These are phyloP conservation scores for Yponomeuta evonymella DNA, from an alignment of 2,888 invertebrate genomes.

Conservation along the genomic window DNA sequence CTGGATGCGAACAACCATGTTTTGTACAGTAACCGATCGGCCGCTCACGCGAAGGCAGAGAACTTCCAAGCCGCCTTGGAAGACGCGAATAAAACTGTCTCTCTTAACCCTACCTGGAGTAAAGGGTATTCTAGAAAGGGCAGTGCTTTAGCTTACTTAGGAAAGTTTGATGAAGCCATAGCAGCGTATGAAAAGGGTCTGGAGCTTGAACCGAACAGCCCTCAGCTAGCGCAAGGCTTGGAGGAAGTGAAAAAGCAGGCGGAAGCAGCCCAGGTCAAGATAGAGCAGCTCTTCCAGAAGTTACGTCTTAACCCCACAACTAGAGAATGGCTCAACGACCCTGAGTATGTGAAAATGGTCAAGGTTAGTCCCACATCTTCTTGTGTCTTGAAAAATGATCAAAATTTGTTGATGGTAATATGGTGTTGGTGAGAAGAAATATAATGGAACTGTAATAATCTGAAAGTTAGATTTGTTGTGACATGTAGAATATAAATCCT, in stretches of 20 bases:
- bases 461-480: too few relatives aligned
- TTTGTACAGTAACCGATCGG: conserved; percentile 93
- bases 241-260: conserved; percentile 74
- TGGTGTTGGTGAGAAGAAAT: too few relatives aligned
- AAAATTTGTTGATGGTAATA: too few relatives aligned
- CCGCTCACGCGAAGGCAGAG: conserved; percentile 89
- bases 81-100: conserved; percentile 90
- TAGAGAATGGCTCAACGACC: conserved; percentile 82
- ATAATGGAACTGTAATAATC: too few relatives aligned
- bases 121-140: conserved; percentile 95
- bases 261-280: conserved; percentile 34
- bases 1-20: conserved; percentile 90
- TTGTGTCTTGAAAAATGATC: too few relatives aligned
- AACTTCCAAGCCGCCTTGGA: conserved; percentile 84
- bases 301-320: conserved; percentile 82
- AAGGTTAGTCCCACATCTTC: conserved; percentile 40
- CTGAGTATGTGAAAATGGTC: conserved; percentile 80
- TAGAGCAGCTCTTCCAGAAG: conserved; percentile 70
- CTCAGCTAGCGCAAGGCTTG: conserved; percentile 81
- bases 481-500: too few relatives aligned
- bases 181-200: conserved; percentile 83
- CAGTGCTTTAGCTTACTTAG: conserved; percentile 86
- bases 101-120: conserved; percentile 88
- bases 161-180: conserved; percentile 84
- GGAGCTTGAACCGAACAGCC: conserved; percentile 82